These are phyloP conservation scores for Vandiemenella viatica DNA, from an alignment of 2,888 invertebrate species.

Conservation along the genomic window DNA sequence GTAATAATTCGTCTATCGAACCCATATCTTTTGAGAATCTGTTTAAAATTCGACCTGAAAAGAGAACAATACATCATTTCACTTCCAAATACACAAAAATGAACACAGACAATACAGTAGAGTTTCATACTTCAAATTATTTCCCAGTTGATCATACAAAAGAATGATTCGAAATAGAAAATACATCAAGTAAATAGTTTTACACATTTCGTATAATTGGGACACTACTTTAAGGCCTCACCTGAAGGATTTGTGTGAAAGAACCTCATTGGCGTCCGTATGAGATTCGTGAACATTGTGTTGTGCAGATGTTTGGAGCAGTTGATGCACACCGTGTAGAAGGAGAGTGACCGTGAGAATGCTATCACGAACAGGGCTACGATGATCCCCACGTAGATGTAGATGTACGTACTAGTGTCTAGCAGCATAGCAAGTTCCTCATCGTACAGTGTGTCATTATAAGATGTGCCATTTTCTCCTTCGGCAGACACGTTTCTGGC, in stretches of 20 bases:
- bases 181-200: no score
- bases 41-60: neutral
- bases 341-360: slow-evolving; percentile 32
- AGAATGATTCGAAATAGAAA: no score
- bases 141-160: no score
- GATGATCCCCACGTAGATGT: slow-evolving; percentile 11
- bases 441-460: neutral
- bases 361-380: slow-evolving; percentile 29
- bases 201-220: no score
- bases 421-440: neutral
- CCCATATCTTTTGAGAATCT: neutral
- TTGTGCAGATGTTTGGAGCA: slow-evolving; percentile 39
- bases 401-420: slow-evolving; percentile 6
- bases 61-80: no score
- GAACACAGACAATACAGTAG: no score
- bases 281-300: slow-evolving; percentile 35
- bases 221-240: no score
- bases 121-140: no score
- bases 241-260: slow-evolving; percentile 67
- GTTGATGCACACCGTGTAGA: slow-evolving; percentile 32
- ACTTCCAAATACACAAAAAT: no score
- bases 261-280: slow-evolving; percentile 47
- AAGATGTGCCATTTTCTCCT: neutral
- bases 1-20: neutral
- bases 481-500: no score